These are phyloP conservation scores for Palloptera scutellata DNA, from an alignment of 2,888 invertebrate species.

Conservation along the genomic window DNA sequence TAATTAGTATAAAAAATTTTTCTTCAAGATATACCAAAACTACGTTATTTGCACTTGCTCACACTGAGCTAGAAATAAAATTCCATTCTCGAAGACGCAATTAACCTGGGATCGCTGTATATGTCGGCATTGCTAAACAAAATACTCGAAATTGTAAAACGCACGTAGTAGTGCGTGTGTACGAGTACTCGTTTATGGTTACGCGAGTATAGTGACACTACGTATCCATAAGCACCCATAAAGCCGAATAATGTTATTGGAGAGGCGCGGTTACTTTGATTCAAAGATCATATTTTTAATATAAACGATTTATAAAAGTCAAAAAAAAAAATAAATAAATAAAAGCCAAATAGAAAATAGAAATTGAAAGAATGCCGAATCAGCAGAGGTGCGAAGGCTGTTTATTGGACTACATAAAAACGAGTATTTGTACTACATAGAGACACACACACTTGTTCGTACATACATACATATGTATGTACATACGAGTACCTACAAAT, in stretches of 20 bases:
- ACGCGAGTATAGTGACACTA: constrained; percentile 2
- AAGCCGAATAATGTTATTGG: constrained; percentile 31
- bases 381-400: constrained; percentile 33
- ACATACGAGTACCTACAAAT: constrained; percentile 6
- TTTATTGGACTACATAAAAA: neutral
- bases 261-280: constrained; percentile 54
- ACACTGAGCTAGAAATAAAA: no score
- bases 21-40: no score
- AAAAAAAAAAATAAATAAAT: no score
- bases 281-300: constrained; percentile 52
- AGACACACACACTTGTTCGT: neutral
- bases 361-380: constrained; percentile 45
- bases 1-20: no score
- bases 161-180: constrained; percentile 2
- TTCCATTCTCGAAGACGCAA: no score
- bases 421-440: no score
- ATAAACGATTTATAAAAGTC: constrained; percentile 45
- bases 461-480: constrained; percentile 7
- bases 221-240: constrained; percentile 12
- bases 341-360: constrained; percentile 37
- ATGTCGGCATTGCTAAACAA: constrained; percentile 43
- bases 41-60: no score
- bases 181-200: constrained; percentile 35
- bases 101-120: no score
- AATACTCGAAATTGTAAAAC: constrained; percentile 43